phyloP scores from a whole-genome alignment of 2,888 invertebrate genomes.

The Andrena bicolor region DNA sequence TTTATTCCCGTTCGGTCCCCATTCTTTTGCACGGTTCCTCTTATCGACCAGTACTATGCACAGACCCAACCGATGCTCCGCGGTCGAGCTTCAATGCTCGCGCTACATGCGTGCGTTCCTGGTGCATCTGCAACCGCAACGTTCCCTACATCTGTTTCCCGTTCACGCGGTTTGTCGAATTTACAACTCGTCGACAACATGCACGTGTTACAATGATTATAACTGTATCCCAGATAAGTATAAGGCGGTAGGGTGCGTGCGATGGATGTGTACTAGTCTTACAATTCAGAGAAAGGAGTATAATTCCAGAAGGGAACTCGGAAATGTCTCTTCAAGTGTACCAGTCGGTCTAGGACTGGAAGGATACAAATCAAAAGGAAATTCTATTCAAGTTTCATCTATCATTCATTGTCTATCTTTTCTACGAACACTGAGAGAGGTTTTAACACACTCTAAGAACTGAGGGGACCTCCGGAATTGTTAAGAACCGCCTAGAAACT shows the following conservation, averaged over 20 bases:
- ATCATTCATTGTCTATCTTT: not conserved
- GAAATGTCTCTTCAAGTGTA: not conserved
- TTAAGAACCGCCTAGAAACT: not conserved
- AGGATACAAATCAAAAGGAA: not conserved
- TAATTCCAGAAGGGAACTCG: not conserved
- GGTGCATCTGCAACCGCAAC: constrained; percentile 58
- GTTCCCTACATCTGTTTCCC: constrained; percentile 59
- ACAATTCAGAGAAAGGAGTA: not conserved
- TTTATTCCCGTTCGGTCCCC: constrained; percentile 19
- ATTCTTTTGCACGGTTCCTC: constrained; percentile 19
- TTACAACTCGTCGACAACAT: not conserved
- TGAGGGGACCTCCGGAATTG: not conserved
- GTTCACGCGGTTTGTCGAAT: not conserved
- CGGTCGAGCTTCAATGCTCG: constrained; percentile 12
- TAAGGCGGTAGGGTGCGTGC: not conserved
- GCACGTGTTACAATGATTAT: not conserved
- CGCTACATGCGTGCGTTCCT: constrained; percentile 8
- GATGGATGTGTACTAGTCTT: not conserved
- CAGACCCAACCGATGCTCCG: not conserved
- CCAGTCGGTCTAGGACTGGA: not conserved
- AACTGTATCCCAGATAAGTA: not conserved
- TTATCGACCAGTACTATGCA: constrained; percentile 34
- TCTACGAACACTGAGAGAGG: not conserved
- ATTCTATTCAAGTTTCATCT: not conserved
- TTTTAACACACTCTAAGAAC: not conserved